Evolutionary conservation across 2,797 vertebrate species (phyloP), one percentile per base, ranked within the genome.

Genomic region (Poeciliopsis paucimaculata): DNA sequence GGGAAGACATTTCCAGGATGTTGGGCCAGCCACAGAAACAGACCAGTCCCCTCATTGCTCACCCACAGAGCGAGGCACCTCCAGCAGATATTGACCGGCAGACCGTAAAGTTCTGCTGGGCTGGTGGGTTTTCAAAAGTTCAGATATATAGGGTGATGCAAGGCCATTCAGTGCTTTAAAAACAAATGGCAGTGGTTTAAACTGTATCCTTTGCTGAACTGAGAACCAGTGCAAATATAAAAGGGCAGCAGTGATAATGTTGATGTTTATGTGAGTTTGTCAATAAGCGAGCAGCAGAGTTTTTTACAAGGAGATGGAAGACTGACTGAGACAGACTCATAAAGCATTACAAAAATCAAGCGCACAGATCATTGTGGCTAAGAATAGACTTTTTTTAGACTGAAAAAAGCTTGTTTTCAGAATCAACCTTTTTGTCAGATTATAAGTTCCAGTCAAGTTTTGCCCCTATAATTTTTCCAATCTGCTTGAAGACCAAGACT

Each of bases 41-140:
- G 26, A n/a, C 53, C 26, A 28, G 53, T 57, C 11, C 53, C 53
- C 11, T 13, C 53, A 57, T 57, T 57, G 53, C 53, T 57, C n/a
- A 28, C 11, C 26, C 53, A 11, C n/a, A 57, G 11, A 57, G 11
- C 11, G 53, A 57, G 53, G 53, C 53, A n/a, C 26, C 53, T 57
- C 53, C 53, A 57, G 53, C 26, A 57, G 53, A 57, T 57, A 57
- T 57, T 57, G 53, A 28, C 26, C 53, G 26, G 26, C 53, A 57
- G 51, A 10, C 51, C 51, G 1, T 26, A 53, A 53, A 53, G 53
- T 57, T 57, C 53, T 57, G 53, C 53, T 57, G 53, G 53, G 53
- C 53, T 57, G 53, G n/a, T 57, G 53, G 53, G n/a, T 57, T 57
- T 57, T 57, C 53, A 57, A 13, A 57, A n/a, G 53, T 57, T 57